phyloP scores from a whole-genome alignment of 2,113 vertebrate species.

The Nerophis lumbriciformis region DNA sequence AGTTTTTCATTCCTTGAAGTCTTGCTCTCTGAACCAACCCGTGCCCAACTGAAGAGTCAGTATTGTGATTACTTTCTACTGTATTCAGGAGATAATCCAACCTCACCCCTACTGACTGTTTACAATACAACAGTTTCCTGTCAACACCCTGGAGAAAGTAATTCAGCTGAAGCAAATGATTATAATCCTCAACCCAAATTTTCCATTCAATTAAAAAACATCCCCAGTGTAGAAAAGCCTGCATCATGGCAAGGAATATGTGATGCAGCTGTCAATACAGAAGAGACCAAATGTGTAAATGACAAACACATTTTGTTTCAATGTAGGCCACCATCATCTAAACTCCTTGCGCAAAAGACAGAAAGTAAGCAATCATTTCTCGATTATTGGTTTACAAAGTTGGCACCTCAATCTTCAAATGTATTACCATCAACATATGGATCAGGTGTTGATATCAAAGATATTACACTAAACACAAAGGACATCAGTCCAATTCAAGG shows the following conservation, averaged over 20 bases:
- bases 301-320: neutral
- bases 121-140: neutral
- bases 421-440: neutral
- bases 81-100: slow-evolving; percentile 36
- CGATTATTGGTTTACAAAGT: slow-evolving; percentile 43
- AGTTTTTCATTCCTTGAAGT: slow-evolving; percentile 68
- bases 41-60: slow-evolving; percentile 47
- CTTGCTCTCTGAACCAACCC: slow-evolving; percentile 45
- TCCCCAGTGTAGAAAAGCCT: neutral
- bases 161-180: neutral
- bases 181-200: neutral
- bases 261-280: neutral
- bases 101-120: neutral
- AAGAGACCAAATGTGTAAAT: neutral
- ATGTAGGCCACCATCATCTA: neutral
- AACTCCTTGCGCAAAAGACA: fast-evolving
- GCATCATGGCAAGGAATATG: neutral
- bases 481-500: neutral
- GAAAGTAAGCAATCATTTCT: slow-evolving; percentile 19
- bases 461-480: neutral
- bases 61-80: slow-evolving; percentile 60
- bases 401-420: slow-evolving; percentile 1
- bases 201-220: slow-evolving; percentile 3
- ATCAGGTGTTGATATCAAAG: neutral
- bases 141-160: neutral